These are phyloP conservation scores for Neelides folsomi DNA, from an alignment of 2,888 invertebrate species.

Conservation along the genomic window DNA sequence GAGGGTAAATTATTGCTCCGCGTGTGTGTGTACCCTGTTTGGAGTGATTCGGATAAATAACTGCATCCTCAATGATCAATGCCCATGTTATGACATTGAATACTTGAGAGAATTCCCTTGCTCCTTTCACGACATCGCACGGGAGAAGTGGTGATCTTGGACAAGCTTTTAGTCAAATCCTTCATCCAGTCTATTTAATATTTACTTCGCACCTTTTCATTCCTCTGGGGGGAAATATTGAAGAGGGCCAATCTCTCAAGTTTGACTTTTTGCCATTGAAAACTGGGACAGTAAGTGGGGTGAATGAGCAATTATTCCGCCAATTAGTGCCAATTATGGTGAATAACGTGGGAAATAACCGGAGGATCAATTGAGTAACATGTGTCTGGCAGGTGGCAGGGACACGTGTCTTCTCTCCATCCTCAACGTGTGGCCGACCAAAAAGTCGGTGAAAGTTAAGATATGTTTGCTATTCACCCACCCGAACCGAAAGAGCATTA, in stretches of 20 bases:
- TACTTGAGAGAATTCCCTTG: constrained; percentile 18
- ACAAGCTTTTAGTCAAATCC: background rate
- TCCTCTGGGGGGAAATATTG: background rate
- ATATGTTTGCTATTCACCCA: background rate
- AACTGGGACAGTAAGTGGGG: constrained; percentile 7
- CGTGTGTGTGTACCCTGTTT: constrained; percentile 4
- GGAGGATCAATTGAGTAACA: constrained; percentile 23
- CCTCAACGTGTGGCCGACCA: constrained; percentile 1
- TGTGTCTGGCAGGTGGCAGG: constrained; percentile 32
- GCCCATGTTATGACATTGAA: constrained; percentile 25
- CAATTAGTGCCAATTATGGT: constrained; percentile 18
- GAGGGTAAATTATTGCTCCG: constrained; percentile 14
- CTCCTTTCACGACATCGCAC: constrained; percentile 13
- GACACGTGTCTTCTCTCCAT: constrained; percentile 32
- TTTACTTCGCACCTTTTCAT: background rate
- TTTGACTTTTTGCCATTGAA: background rate
- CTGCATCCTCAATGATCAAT: constrained; percentile 19
- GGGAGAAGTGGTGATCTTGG: constrained; percentile 10
- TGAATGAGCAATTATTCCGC: constrained; percentile 11
- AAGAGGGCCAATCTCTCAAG: background rate
- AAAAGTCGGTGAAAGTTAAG: constrained; percentile 3
- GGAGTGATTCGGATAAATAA: background rate
- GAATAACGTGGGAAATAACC: constrained; percentile 10
- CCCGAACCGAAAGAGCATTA: no score
- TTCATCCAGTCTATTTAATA: no score